Conservation (phyloP, 2,888 invertebrate genomes). For the Acrobasis suavella region DNA sequence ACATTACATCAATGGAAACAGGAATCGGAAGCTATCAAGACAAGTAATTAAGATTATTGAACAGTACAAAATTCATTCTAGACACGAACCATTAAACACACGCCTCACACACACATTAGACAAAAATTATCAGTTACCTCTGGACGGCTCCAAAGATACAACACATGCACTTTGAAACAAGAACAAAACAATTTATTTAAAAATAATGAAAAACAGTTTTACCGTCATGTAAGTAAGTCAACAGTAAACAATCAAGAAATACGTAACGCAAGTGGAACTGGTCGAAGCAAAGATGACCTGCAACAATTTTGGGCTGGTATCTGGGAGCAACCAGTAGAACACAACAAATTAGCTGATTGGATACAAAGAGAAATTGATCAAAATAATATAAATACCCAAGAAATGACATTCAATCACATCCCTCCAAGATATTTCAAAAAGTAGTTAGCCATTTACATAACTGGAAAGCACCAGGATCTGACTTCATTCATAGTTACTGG, state of each 20-base stretch:
- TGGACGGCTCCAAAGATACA: conserved; percentile 24
- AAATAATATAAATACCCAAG: neutral
- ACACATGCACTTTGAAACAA: conserved; percentile 6
- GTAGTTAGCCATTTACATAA: conserved; percentile 22
- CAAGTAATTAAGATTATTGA: conserved; percentile 20
- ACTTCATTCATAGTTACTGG: conserved; percentile 31
- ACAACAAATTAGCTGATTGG: conserved; percentile 20
- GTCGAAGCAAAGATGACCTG: conserved; percentile 6
- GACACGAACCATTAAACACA: conserved; percentile 26
- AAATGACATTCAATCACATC: conserved; percentile 21
- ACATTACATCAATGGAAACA: conserved; percentile 27
- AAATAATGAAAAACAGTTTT: conserved; percentile 27
- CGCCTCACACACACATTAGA: conserved; percentile 21
- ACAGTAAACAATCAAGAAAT: conserved; percentile 1
- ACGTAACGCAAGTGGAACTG: too few species aligned
- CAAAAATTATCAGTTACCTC: conserved; percentile 23
- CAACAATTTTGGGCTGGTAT: conserved; percentile 22
- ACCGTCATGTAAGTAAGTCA: conserved; percentile 6
- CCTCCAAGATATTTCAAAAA: conserved; percentile 12
- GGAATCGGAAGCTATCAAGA: conserved; percentile 13
- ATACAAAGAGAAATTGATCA: conserved; percentile 9
- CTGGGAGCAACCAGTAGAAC: conserved; percentile 23
- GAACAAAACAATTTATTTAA: conserved; percentile 26
- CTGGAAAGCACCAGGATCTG: conserved; percentile 31
- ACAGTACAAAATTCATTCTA: conserved; percentile 24